Evolutionary conservation across 2,888 invertebrate genomes (phyloP).

Genomic region (Hyles lineata): DNA sequence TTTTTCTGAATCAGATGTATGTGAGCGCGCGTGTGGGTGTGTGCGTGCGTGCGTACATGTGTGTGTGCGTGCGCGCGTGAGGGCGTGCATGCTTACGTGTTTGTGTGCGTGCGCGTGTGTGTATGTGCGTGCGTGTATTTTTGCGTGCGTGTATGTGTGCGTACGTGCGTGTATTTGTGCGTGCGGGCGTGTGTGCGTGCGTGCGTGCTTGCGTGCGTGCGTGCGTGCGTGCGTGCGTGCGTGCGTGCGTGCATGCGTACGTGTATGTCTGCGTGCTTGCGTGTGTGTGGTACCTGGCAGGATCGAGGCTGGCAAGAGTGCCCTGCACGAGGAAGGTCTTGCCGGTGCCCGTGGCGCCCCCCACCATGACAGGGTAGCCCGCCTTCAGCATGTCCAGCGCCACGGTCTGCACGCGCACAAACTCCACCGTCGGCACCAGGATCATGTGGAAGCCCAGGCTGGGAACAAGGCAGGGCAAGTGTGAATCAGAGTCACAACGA

Average conservation of each 20-base stretch:
- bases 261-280: not conserved
- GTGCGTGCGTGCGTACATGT: too few relatives aligned
- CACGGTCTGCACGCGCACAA: slow-evolving; percentile 92
- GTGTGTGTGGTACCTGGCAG: slow-evolving; percentile 54
- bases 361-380: slow-evolving; percentile 89
- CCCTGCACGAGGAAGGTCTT: slow-evolving; percentile 92
- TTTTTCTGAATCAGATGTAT: too few relatives aligned
- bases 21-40: too few relatives aligned
- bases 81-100: too few relatives aligned
- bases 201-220: too few relatives aligned
- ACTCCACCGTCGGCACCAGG: slow-evolving; percentile 94
- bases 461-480: slow-evolving; percentile 24
- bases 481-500: too few relatives aligned
- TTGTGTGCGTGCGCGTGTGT: not conserved
- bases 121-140: too few relatives aligned
- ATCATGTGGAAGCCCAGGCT: slow-evolving; percentile 93
- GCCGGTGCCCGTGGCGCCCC: slow-evolving; percentile 95
- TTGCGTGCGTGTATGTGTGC: not conserved
- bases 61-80: not conserved
- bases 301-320: slow-evolving; percentile 86
- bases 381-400: slow-evolving; percentile 87
- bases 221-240: not conserved
- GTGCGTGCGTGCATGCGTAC: not conserved
- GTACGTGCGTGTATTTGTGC: not conserved
- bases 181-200: too few relatives aligned